Conservation (phyloP, 2,888 invertebrate species). For the Pherbina coryleti region DNA sequence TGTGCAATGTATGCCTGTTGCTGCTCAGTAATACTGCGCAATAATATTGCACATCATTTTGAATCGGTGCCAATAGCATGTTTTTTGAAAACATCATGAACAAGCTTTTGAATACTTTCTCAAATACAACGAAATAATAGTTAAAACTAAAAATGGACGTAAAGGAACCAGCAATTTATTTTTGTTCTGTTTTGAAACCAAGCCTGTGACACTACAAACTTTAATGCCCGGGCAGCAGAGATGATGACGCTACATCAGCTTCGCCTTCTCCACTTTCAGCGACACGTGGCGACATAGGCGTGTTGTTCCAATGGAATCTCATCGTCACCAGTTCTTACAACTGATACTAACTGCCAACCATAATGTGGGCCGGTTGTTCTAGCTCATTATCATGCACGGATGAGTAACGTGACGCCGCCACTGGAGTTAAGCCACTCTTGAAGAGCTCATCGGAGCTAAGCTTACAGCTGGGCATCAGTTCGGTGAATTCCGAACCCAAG, state of each 20-base stretch:
- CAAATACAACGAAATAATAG: neutral
- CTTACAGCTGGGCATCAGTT: constrained; percentile 71
- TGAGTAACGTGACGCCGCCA: constrained; percentile 61
- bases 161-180: constrained; percentile 34
- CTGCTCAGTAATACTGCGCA: neutral
- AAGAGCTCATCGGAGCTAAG: constrained; percentile 72
- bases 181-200: constrained; percentile 25
- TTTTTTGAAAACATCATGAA: neutral
- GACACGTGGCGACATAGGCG: neutral
- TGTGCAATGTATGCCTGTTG: neutral
- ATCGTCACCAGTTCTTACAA: constrained; percentile 55
- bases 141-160: constrained; percentile 38
- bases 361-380: constrained; percentile 73
- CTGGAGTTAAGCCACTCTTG: constrained; percentile 68
- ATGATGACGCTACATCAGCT: neutral
- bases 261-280: neutral
- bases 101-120: neutral
- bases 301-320: constrained; percentile 4
- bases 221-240: neutral
- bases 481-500: constrained; percentile 71
- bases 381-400: constrained; percentile 69
- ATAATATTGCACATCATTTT: neutral
- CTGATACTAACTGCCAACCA: constrained; percentile 72
- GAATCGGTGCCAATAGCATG: no score
- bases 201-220: neutral